These are phyloP conservation scores for Maccullochella peelii DNA, from an alignment of 2,113 vertebrate genomes.

Conservation along the genomic window DNA sequence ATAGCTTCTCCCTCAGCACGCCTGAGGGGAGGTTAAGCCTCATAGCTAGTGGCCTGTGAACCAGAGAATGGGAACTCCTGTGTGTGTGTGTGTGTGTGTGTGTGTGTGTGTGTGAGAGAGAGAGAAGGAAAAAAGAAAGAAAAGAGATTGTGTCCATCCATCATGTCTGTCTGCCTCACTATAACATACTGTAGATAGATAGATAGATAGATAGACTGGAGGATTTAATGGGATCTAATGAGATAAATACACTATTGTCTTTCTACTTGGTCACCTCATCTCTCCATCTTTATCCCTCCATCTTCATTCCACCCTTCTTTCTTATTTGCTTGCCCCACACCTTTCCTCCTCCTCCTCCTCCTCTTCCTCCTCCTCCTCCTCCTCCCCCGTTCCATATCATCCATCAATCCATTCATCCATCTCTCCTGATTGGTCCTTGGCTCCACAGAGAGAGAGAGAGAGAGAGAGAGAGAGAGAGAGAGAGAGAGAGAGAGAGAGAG, in stretches of 20 bases:
- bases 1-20: conserved; percentile 65
- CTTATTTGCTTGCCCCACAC: conserved; percentile 19
- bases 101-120: conserved; percentile 38
- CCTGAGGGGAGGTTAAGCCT: conserved; percentile 65
- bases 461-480: conserved; percentile 26
- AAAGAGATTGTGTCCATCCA: conserved; percentile 24
- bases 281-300: conserved; percentile 23
- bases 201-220: conserved; percentile 1
- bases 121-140: conserved; percentile 12
- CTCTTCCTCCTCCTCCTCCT: background rate
- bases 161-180: background rate
- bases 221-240: conserved; percentile 41
- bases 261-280: conserved; percentile 25
- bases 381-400: conserved; percentile 31
- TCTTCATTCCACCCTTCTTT: background rate
- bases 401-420: conserved; percentile 65
- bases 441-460: conserved; percentile 37
- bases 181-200: background rate
- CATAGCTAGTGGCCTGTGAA: conserved; percentile 62
- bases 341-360: background rate
- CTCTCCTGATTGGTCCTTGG: conserved; percentile 44
- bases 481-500: conserved; percentile 28
- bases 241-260: conserved; percentile 27
- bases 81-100: conserved; percentile 32
- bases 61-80: conserved; percentile 50